These are phyloP conservation scores for Eciton burchellii DNA, from an alignment of 1,140 invertebrate species.

Conservation along the genomic window DNA sequence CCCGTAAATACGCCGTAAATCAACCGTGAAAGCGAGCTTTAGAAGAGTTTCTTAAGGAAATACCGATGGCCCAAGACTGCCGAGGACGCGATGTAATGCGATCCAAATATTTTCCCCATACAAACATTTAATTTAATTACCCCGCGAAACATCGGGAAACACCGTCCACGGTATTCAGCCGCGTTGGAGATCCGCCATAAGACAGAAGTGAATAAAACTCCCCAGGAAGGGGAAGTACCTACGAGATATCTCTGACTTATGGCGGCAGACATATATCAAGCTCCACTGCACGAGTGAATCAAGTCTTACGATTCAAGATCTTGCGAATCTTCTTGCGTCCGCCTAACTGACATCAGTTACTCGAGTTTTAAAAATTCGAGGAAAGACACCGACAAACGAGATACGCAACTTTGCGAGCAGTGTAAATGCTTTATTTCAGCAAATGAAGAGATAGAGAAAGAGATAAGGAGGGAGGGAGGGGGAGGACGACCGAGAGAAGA, in stretches of 20 bases:
- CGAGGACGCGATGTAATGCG: neutral
- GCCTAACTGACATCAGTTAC: neutral
- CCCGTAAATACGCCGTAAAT: neutral
- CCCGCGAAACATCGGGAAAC: neutral
- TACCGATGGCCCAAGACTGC: neutral
- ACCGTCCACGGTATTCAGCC: neutral
- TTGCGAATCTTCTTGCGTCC: constrained; percentile 42
- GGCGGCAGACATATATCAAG: constrained; percentile 39
- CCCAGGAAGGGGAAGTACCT: neutral
- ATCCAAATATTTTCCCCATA: neutral
- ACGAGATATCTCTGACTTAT: constrained; percentile 15
- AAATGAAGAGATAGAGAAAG: neutral
- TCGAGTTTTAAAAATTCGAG: neutral
- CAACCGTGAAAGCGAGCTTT: neutral
- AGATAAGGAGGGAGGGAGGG: neutral
- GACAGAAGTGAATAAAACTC: constrained; percentile 25
- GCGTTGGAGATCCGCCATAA: constrained; percentile 11
- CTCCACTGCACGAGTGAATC: constrained; percentile 48
- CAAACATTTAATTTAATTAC: constrained; percentile 26
- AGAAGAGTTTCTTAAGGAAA: neutral
- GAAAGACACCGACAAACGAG: neutral
- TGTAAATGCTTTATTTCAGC: constrained; percentile 25
- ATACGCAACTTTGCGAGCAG: neutral
- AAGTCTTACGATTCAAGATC: constrained; percentile 33
- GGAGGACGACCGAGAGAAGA: too few species aligned